Evolutionary conservation across 53 echinoderm and acorn worm genomes (phyloP).

Genomic region (Arbacia lixula): DNA sequence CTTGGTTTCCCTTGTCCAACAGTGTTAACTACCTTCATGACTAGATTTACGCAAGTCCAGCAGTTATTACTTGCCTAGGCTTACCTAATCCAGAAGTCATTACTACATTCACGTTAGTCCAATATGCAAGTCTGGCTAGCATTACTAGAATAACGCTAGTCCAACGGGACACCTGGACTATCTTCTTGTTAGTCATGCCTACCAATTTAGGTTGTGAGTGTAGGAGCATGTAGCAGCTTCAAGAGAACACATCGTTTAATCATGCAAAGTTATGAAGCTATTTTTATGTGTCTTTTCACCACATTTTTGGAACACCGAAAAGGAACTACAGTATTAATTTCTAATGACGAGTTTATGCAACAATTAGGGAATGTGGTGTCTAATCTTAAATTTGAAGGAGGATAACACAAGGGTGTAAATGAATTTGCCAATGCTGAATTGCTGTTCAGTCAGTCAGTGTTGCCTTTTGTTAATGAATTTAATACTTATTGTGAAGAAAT

Average conservation of each 20-base stretch:
- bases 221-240: slow-evolving; percentile 50
- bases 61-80: slow-evolving; percentile 17
- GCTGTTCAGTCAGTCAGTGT: neutral
- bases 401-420: slow-evolving; percentile 52
- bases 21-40: slow-evolving; percentile 9
- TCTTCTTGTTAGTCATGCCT: too few relatives aligned
- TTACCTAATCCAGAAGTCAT: slow-evolving; percentile 28
- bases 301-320: slow-evolving; percentile 32
- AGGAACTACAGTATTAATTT: neutral
- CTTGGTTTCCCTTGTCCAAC: slow-evolving; percentile 14
- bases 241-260: slow-evolving; percentile 67
- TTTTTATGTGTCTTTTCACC: slow-evolving; percentile 56
- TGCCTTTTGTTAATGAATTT: slow-evolving; percentile 51
- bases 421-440: slow-evolving; percentile 42
- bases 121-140: slow-evolving; percentile 24
- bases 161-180: too few relatives aligned
- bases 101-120: slow-evolving; percentile 19
- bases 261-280: slow-evolving; percentile 61
- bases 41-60: slow-evolving; percentile 21
- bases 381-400: slow-evolving; percentile 22
- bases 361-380: slow-evolving; percentile 20
- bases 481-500: slow-evolving; percentile 53
- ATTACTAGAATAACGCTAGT: too few relatives aligned
- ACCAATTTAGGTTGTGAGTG: too few relatives aligned
- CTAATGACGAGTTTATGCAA: slow-evolving; percentile 38